A percentile compares a stretch with the other conserved stretches of the same genome.
These are phyloP conservation scores for Oophaga pumilio DNA, from an alignment of 2,113 vertebrate species.

Conservation along the genomic window DNA sequence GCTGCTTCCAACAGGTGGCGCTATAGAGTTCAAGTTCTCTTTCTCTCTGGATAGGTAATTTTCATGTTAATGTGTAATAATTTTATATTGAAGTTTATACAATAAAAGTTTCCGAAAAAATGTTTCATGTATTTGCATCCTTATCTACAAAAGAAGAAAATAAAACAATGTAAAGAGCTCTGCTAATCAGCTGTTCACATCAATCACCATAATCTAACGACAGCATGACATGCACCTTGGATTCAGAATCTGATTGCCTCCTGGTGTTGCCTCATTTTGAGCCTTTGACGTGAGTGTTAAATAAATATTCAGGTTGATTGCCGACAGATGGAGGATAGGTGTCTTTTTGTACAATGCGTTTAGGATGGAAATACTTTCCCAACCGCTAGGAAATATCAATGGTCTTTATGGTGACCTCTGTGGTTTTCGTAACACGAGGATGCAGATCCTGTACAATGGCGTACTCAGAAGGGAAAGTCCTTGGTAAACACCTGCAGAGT, in stretches of 20 bases:
- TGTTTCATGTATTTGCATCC: background rate
- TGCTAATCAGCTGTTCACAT: background rate
- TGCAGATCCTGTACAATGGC: background rate
- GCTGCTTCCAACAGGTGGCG: no score
- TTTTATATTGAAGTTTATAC: no score
- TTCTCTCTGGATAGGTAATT: no score
- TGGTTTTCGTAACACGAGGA: constrained; percentile 1
- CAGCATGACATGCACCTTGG: no score
- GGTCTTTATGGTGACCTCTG: background rate
- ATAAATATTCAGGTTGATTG: background rate
- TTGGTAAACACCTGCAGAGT: constrained; percentile 70
- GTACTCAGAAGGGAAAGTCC: constrained; percentile 54
- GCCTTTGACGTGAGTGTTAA: background rate
- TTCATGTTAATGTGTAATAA: no score
- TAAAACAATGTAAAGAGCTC: no score
- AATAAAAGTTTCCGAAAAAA: background rate
- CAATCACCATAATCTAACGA: background rate
- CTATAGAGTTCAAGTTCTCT: no score
- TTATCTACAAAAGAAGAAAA: background rate
- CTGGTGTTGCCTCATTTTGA: background rate
- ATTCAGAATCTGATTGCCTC: background rate
- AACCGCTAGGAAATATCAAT: background rate
- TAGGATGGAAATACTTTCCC: background rate
- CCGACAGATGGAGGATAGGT: background rate
- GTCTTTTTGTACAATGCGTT: background rate